Base-by-base conservation (phyloP, 1,140 invertebrate genomes). In the Homalodisca vitripennis region DNA sequence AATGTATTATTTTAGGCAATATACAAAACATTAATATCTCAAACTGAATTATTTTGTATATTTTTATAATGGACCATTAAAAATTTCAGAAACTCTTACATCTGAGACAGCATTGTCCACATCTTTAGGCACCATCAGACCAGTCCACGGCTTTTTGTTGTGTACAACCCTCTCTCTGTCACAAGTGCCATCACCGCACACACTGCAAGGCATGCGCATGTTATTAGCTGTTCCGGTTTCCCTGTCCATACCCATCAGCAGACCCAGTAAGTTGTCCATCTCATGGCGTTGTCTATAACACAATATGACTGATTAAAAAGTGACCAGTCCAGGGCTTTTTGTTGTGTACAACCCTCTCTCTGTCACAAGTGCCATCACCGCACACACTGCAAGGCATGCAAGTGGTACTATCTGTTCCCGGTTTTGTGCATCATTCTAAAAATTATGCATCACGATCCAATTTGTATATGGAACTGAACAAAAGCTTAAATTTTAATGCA, bases 101-200 rank as follows among this genome's bases (percentile, higher is more conserved):
- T 89, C 84, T 83, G 89, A 86, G 73, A 90, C 80, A 46, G 88
- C 85, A 73, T 82, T 77, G 80, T 91, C 88, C 30, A 90, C 79
- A 76, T 87, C 84, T 75, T 85, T 81, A 69, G 84, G 84, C 72
- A 91, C 81, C 63, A 83, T 79, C 12, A 91, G 73, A 71, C 85
- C 84, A 53, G 82, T 84, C 88, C 88, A 90, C 41, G 89, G 89
- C 71, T 86, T 80, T 20, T 79, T 60, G 48, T 72, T 73, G 32
- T 80, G 78, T 30, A 77, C 78, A 2, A 79, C 75, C 71, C 82
- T 79, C 78, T 86, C 84, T 64, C 85, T 79, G 29, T 75, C 76
- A 76, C 85, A 87, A 20, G 77, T 77, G 6, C 62, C 32, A 64
- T 74, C 73, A 47, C 73, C 73, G 51, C 73, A 74, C 30, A 73